phyloP scores from a whole-genome alignment of 2,888 invertebrate genomes.

The Ceratothoa steindachneri region DNA sequence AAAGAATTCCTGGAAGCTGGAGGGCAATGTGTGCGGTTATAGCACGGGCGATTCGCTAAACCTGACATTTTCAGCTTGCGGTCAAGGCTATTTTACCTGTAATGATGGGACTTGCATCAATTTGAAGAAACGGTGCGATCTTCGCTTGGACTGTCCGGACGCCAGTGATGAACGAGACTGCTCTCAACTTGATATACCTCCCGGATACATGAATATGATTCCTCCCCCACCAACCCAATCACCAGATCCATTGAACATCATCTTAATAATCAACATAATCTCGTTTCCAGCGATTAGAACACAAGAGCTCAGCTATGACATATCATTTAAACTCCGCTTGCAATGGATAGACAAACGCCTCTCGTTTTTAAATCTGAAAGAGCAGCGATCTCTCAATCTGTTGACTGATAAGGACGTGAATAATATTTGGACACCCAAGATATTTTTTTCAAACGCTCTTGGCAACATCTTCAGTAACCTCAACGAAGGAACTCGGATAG shows the following conservation, averaged over 20 bases:
- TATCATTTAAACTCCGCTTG: slow-evolving; percentile 17
- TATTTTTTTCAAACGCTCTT: slow-evolving; percentile 33
- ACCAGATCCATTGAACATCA: slow-evolving; percentile 13
- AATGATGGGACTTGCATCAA: slow-evolving; percentile 34
- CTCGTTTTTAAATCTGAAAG: slow-evolving; percentile 30
- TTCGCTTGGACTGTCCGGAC: slow-evolving; percentile 32
- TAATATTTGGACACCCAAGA: slow-evolving; percentile 31
- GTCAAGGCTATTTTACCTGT: slow-evolving; percentile 29
- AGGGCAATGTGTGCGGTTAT: slow-evolving; percentile 21
- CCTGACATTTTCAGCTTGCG: slow-evolving; percentile 33
- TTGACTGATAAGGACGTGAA: slow-evolving; percentile 7
- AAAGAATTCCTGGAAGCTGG: slow-evolving; percentile 29
- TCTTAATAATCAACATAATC: slow-evolving; percentile 16
- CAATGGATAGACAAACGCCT: slow-evolving; percentile 31
- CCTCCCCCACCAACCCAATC: slow-evolving; percentile 15
- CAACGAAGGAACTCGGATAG: slow-evolving; percentile 22
- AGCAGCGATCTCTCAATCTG: slow-evolving; percentile 34
- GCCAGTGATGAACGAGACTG: slow-evolving; percentile 36
- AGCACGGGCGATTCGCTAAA: slow-evolving; percentile 20
- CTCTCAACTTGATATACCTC: slow-evolving; percentile 20
- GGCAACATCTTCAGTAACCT: slow-evolving; percentile 28
- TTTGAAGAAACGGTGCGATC: slow-evolving; percentile 24
- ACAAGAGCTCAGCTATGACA: slow-evolving; percentile 16
- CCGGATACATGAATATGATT: slow-evolving; percentile 22
- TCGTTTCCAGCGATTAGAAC: slow-evolving; percentile 34